phyloP scores from a whole-genome alignment of 2,113 vertebrate genomes.

The Meriones unguiculatus region DNA sequence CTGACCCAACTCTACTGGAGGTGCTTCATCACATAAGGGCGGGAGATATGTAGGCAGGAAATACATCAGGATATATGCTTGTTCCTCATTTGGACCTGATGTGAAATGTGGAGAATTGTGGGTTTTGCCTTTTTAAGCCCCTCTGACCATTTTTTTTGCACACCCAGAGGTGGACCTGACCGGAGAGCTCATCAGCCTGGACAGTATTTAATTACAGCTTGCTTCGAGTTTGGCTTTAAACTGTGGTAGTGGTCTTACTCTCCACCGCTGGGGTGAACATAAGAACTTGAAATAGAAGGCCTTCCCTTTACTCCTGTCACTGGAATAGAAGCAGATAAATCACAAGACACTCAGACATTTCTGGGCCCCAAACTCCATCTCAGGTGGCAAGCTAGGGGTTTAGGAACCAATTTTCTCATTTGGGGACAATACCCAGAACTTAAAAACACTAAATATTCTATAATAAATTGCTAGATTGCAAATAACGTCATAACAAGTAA shows the following conservation, averaged over 20 bases:
- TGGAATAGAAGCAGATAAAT: background rate
- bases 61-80: background rate
- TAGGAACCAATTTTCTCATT: slow-evolving; percentile 22
- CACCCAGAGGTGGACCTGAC: background rate
- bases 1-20: background rate
- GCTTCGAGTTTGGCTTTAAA: background rate
- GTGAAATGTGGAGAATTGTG: background rate
- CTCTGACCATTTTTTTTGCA: background rate
- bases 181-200: background rate
- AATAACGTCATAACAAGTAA: slow-evolving; percentile 12
- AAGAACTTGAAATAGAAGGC: background rate
- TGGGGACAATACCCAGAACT: slow-evolving; percentile 47
- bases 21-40: background rate
- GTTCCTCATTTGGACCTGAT: background rate
- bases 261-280: background rate
- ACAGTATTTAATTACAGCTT: background rate
- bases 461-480: slow-evolving; percentile 44
- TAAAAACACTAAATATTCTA: slow-evolving; percentile 53
- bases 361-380: slow-evolving; percentile 19
- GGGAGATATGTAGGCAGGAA: background rate
- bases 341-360: background rate
- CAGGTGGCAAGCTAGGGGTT: slow-evolving; percentile 28
- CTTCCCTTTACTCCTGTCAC: background rate
- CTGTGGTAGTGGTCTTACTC: background rate
- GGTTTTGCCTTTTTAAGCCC: background rate